phyloP scores from a whole-genome alignment of 2,113 vertebrate species.

The Oryzias celebensis region DNA sequence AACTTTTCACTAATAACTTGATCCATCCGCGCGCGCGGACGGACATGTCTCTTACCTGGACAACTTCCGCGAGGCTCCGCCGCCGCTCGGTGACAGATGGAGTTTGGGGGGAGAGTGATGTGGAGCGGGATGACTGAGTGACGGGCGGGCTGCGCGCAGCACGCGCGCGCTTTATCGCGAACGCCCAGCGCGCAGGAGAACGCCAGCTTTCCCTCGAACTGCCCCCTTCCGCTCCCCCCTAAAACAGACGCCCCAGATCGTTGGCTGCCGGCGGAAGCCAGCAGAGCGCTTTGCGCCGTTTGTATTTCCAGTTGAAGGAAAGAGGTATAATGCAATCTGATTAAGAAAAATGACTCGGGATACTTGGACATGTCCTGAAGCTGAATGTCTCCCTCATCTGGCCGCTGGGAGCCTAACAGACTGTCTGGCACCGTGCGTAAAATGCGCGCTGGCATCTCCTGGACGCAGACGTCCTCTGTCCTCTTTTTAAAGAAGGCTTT shows the following conservation, averaged over 20 bases:
- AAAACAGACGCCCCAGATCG: neutral
- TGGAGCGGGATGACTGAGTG: constrained; percentile 57
- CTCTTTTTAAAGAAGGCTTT: neutral
- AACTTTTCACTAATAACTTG: constrained; percentile 40
- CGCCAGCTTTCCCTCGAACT: constrained; percentile 30
- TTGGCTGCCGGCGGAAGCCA: constrained; percentile 9
- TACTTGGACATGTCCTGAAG: constrained; percentile 69
- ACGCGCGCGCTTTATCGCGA: constrained; percentile 57
- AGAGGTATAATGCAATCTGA: constrained; percentile 61
- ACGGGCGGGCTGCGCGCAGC: constrained; percentile 50
- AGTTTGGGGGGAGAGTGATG: constrained; percentile 60
- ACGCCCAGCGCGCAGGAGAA: constrained; percentile 45
- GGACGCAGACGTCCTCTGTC: constrained; percentile 25
- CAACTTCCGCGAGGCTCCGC: constrained; percentile 9
- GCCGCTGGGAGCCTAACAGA: constrained; percentile 66
- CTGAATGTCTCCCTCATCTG: constrained; percentile 76
- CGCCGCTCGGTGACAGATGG: constrained; percentile 49
- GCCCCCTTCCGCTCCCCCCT: neutral
- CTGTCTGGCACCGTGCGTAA: constrained; percentile 62
- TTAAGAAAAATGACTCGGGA: constrained; percentile 47
- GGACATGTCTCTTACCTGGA: constrained; percentile 57
- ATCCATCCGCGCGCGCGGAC: neutral
- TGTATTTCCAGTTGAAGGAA: constrained; percentile 54
- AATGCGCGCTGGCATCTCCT: constrained; percentile 51
- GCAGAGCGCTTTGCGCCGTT: constrained; percentile 23